Evolutionary conservation across 2,888 invertebrate genomes (phyloP), one percentile per base, ranked within the genome.

Genomic region (Bunonema sp.): DNA sequence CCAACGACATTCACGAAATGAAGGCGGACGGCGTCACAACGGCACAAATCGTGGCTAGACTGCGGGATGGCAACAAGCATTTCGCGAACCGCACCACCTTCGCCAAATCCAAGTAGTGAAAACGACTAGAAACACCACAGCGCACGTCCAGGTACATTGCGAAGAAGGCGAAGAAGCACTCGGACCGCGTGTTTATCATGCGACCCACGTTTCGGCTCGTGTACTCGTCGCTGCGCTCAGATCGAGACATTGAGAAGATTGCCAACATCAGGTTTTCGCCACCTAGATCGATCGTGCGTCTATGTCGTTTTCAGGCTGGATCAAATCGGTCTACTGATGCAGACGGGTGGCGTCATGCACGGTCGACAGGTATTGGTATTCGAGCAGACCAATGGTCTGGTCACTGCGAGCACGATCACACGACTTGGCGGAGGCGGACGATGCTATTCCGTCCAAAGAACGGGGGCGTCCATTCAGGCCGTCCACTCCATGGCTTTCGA

Each of bases 91-190:
- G 63, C 3, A 59, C 63, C 1, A 44, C 47, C 5, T 56, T 44
- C 41, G 50, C 60, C 7, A 54, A 63, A 42, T 51, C 49, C 40
- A 61, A 61, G 33, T 54, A 54, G 8, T n/a, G n/a, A n/a, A n/a
- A n/a, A n/a, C n/a, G n/a, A n/a, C n/a, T n/a, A n/a, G n/a, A n/a
- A n/a, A n/a, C n/a, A 15, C 15, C 5, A 15, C 5, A 31, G 31
- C 2, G 12, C n/a, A 8, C 26, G 22, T 15, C 18, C 21, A 37
- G 24, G 29, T 93, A 91, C 70, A 76, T 91, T 32, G 82, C 70
- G 42, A 91, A 91, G 69, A 97, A 97, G 70, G 83, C 84, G 61
- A 82, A 81, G 58, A 91, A 91, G 71, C 91, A 88, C 71, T 82
- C 80, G 66, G 82, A 82, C 61, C 82, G 79, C 63, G 73, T 87